These are phyloP conservation scores for Neodontobutis hainanensis DNA, from an alignment of 2,113 vertebrate species.

Conservation along the genomic window DNA sequence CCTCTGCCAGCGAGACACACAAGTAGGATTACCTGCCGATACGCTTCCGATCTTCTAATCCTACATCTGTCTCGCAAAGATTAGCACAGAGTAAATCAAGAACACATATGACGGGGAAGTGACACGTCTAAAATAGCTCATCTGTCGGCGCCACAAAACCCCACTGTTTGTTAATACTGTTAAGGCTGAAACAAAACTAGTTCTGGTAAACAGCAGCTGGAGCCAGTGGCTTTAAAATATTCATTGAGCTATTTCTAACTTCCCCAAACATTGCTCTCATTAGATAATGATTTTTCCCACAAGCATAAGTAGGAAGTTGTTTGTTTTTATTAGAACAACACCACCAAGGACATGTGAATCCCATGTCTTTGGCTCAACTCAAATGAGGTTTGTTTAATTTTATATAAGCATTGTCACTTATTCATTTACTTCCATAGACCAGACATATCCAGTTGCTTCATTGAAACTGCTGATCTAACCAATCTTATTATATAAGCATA, in stretches of 20 bases:
- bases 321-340: constrained; percentile 38
- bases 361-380: constrained; percentile 5
- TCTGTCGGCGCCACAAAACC: too few relatives aligned
- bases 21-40: constrained; percentile 70
- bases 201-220: constrained; percentile 51
- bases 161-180: constrained; percentile 14
- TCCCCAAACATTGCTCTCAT: constrained; percentile 61
- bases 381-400: background rate
- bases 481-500: too few relatives aligned
- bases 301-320: constrained; percentile 26
- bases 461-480: too few relatives aligned
- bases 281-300: constrained; percentile 54
- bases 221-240: constrained; percentile 61
- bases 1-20: constrained; percentile 57
- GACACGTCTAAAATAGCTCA: constrained; percentile 28
- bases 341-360: constrained; percentile 11
- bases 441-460: too few relatives aligned
- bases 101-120: constrained; percentile 36
- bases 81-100: constrained; percentile 58
- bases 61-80: constrained; percentile 66
- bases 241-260: constrained; percentile 58
- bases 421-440: too few relatives aligned
- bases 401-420: constrained; percentile 1
- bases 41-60: constrained; percentile 66
- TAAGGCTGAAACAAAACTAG: constrained; percentile 19